phyloP scores from a whole-genome alignment of 2,888 invertebrate species.

The Amblyjoppa proteus region DNA sequence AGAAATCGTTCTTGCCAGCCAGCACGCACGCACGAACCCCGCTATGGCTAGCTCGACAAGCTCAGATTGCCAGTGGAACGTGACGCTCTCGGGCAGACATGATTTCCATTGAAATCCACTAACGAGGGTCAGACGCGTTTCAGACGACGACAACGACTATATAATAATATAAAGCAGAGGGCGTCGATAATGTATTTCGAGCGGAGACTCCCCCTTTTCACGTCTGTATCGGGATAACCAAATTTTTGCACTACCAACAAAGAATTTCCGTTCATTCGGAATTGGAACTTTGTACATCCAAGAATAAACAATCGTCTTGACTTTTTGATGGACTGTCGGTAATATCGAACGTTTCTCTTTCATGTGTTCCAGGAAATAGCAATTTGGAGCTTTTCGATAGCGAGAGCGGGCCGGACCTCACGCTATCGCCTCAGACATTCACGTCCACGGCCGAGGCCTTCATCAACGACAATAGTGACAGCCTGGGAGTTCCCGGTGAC shows the following conservation, averaged over 20 bases:
- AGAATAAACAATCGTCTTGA: background rate
- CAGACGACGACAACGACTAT: conserved; percentile 60
- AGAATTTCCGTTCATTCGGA: background rate
- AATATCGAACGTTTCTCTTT: conserved; percentile 17
- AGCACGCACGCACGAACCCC: conserved; percentile 59
- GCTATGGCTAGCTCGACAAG: conserved; percentile 37
- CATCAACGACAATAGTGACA: conserved; percentile 89
- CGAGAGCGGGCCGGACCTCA: conserved; percentile 88
- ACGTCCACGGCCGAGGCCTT: conserved; percentile 88
- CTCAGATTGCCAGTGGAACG: conserved; percentile 61
- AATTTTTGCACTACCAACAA: background rate
- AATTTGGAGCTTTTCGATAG: conserved; percentile 88
- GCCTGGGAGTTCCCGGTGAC: conserved; percentile 87
- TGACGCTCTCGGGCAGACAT: conserved; percentile 58
- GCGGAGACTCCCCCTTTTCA: conserved; percentile 34
- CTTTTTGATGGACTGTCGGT: background rate
- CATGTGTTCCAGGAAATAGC: conserved; percentile 81
- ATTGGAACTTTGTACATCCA: background rate
- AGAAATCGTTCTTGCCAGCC: conserved; percentile 51
- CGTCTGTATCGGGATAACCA: conserved; percentile 7
- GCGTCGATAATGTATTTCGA: conserved; percentile 67
- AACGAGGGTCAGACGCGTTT: conserved; percentile 75
- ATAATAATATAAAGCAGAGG: conserved; percentile 54
- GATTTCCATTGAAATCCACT: conserved; percentile 74
- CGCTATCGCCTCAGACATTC: conserved; percentile 88